phyloP scores from a whole-genome alignment of 2,888 invertebrate species.

The Ophion slaviceki region DNA sequence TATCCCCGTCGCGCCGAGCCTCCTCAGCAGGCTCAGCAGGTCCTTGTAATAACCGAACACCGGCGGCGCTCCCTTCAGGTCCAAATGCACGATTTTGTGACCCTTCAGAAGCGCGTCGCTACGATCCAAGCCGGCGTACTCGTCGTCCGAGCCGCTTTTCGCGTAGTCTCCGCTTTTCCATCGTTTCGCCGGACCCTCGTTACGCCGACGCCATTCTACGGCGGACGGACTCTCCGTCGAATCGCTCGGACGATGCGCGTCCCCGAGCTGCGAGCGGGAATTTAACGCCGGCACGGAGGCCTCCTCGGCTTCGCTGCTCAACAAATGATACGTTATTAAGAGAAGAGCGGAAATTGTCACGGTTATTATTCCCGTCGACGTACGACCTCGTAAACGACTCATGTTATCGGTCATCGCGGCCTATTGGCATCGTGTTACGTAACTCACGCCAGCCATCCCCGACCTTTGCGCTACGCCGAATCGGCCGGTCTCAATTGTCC shows the following conservation, averaged over 20 bases:
- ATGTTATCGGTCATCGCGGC: constrained; percentile 68
- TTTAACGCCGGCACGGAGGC: constrained; percentile 68
- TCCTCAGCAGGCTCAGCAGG: constrained; percentile 87
- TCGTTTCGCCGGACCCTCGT: constrained; percentile 72
- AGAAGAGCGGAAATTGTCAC: constrained; percentile 77
- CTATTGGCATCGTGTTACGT: constrained; percentile 13
- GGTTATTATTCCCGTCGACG: constrained; percentile 77
- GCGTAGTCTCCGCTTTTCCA: constrained; percentile 55
- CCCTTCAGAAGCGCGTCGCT: constrained; percentile 75
- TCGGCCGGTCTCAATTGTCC: background rate
- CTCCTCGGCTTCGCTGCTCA: constrained; percentile 77
- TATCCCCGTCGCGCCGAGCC: constrained; percentile 90
- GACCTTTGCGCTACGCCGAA: background rate
- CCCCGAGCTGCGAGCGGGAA: constrained; percentile 69
- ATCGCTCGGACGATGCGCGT: constrained; percentile 70
- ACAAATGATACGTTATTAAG: constrained; percentile 79
- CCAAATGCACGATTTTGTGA: constrained; percentile 91
- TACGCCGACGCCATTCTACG: constrained; percentile 69
- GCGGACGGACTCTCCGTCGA: constrained; percentile 71
- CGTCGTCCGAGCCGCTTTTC: constrained; percentile 42
- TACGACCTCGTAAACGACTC: constrained; percentile 77
- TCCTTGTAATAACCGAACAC: constrained; percentile 86
- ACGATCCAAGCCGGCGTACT: constrained; percentile 34
- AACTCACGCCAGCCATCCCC: background rate
- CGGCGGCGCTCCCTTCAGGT: constrained; percentile 93